phyloP scores from a whole-genome alignment of 2,113 vertebrate genomes.

The Zingel zingel region DNA sequence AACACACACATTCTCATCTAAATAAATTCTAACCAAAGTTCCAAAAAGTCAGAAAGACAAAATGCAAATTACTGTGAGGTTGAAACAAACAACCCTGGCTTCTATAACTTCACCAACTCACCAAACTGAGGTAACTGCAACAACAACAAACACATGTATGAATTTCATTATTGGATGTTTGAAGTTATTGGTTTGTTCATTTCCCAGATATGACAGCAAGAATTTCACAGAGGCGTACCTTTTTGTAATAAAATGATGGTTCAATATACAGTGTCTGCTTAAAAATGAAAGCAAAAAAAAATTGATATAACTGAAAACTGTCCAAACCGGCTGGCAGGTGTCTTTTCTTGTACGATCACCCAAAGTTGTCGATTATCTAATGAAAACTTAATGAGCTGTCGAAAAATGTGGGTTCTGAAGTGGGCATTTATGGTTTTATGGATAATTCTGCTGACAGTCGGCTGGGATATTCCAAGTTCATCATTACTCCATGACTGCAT shows the following conservation, averaged over 20 bases:
- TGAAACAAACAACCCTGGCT: not conserved
- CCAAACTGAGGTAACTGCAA: constrained; percentile 15
- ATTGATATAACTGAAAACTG: not conserved
- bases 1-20: not conserved
- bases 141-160: constrained; percentile 27
- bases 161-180: constrained; percentile 3
- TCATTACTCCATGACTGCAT: constrained; percentile 28
- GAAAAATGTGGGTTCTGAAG: constrained; percentile 36
- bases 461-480: constrained; percentile 32
- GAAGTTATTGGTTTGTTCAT: constrained; percentile 14
- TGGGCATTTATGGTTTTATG: constrained; percentile 41
- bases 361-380: constrained; percentile 9
- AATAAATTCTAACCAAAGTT: not conserved
- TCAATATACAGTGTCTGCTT: not conserved
- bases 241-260: constrained; percentile 1
- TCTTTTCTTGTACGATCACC: not conserved
- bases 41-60: not conserved
- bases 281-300: not conserved
- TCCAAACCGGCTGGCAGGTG: not conserved
- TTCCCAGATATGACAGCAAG: not conserved
- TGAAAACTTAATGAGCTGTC: constrained; percentile 51
- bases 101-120: constrained; percentile 13
- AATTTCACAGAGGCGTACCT: not conserved
- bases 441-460: constrained; percentile 39
- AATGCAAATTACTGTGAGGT: not conserved